Evolutionary conservation across 2,113 vertebrate species (phyloP).

Genomic region (Pollimyrus isidori): DNA sequence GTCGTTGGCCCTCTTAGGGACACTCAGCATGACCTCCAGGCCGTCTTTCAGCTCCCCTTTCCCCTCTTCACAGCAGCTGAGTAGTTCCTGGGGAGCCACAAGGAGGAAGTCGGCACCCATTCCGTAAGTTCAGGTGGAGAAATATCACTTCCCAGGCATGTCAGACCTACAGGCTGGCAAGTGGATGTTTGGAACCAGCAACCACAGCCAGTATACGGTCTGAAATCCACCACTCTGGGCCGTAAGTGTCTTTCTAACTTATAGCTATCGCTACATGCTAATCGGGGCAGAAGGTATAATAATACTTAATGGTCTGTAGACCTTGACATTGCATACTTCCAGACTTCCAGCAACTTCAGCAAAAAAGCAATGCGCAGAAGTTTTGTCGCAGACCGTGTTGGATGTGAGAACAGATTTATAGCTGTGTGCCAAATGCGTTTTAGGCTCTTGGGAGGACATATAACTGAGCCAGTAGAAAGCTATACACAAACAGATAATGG

Average conservation of each 20-base stretch:
- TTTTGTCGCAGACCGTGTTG: background rate
- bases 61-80: conserved; percentile 95
- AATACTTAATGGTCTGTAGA: background rate
- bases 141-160: background rate
- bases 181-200: background rate
- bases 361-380: background rate
- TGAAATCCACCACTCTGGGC: background rate
- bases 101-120: background rate
- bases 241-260: background rate
- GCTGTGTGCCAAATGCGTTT: background rate
- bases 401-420: background rate
- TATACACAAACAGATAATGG: background rate
- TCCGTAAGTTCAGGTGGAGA: background rate
- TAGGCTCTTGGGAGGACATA: background rate
- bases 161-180: background rate
- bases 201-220: background rate
- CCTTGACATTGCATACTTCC: background rate
- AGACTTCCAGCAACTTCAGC: background rate
- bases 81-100: conserved; percentile 71
- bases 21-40: conserved; percentile 96
- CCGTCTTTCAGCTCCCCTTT: conserved; percentile 98
- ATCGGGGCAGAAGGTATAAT: background rate
- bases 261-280: background rate
- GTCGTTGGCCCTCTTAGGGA: conserved; percentile 95
- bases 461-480: background rate